A percentile compares a stretch with the other conserved stretches of the same genome.
Evolutionary conservation across 2,797 vertebrate species (phyloP).

Genomic region (Gymnoscopelus microlampas): DNA sequence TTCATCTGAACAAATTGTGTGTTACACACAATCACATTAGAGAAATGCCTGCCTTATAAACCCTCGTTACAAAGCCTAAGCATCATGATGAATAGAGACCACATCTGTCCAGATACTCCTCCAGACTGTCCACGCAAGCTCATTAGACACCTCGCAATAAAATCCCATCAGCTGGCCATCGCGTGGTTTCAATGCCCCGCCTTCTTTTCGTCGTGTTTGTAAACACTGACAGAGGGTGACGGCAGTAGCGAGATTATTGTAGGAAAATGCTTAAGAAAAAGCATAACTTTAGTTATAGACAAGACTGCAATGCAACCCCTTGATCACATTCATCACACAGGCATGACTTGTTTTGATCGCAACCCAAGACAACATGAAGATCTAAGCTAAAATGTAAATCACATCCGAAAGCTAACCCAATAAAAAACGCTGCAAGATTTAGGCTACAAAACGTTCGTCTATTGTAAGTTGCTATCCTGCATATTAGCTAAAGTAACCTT

Average conservation of each 20-base stretch:
- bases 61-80: too few species aligned
- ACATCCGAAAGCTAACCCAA: background rate
- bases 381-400: constrained; percentile 6
- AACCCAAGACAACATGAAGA: background rate
- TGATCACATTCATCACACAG: background rate
- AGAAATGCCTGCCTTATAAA: too few species aligned
- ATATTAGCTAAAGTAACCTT: too few species aligned
- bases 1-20: too few species aligned
- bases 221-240: constrained; percentile 59
- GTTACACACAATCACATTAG: too few species aligned
- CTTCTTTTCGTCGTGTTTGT: constrained; percentile 64
- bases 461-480: background rate
- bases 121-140: background rate
- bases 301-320: background rate
- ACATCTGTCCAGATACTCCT: too few species aligned
- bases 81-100: too few species aligned
- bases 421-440: constrained; percentile 3
- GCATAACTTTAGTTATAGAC: background rate
- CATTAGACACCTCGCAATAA: background rate
- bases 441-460: background rate
- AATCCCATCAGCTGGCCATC: constrained; percentile 43
- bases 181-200: constrained; percentile 60
- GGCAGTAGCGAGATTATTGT: background rate
- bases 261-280: background rate
- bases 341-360: background rate